phyloP scores from a whole-genome alignment of 30 jellyfish, hydroid and myxozoan species.

The Rhopilema esculentum region DNA sequence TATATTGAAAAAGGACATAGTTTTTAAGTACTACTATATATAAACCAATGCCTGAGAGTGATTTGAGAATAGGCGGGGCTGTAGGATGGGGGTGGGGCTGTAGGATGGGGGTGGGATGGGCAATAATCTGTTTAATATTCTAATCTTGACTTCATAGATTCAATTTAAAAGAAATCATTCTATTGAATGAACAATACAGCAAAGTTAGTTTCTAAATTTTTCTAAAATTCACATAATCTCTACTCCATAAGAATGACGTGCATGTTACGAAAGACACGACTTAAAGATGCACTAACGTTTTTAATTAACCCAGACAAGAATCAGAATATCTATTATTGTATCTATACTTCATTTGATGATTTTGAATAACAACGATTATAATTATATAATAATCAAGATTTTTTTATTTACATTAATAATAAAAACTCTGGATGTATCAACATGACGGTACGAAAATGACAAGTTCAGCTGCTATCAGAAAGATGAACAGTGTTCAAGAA shows the following conservation, averaged over 20 bases:
- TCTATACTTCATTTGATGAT: conserved; percentile 42
- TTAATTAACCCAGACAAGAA: conserved; percentile 13
- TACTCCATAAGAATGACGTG: conserved; percentile 14
- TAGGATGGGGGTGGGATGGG: too few species aligned
- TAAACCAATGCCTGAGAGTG: too few species aligned
- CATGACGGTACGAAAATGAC: neutral
- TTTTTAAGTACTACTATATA: too few species aligned
- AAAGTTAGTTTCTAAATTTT: neutral
- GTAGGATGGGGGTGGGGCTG: too few species aligned
- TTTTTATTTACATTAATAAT: conserved; percentile 36
- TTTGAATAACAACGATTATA: conserved; percentile 26
- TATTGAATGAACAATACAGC: neutral
- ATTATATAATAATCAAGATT: conserved; percentile 49
- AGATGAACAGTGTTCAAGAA: neutral
- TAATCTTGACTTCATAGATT: neutral
- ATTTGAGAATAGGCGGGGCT: too few species aligned
- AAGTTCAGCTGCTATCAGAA: neutral
- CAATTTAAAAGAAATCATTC: neutral
- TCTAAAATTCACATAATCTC: neutral
- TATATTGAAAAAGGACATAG: too few species aligned
- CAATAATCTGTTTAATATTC: too few species aligned
- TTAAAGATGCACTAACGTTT: neutral
- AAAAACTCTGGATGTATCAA: conserved; percentile 39
- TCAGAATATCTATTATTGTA: neutral
- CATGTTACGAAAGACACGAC: conserved; percentile 4